phyloP scores from a whole-genome alignment of 2,113 vertebrate species.

The Percopsis transmontana region DNA sequence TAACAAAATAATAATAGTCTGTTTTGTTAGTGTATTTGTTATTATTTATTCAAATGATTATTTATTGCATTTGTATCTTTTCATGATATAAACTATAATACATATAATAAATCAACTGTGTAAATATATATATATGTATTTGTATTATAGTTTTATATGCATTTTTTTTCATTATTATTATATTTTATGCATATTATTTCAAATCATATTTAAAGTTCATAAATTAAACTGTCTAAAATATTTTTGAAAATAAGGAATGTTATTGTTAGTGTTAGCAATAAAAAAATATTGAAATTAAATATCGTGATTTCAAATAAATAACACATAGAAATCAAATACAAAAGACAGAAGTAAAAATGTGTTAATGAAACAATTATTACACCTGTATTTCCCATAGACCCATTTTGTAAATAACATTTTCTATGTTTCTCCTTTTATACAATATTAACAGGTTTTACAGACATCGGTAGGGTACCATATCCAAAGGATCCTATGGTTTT shows the following conservation, averaged over 20 bases:
- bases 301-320: neutral
- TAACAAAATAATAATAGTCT: too few relatives aligned
- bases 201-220: too few relatives aligned
- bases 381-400: slow-evolving; percentile 19
- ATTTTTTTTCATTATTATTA: too few relatives aligned
- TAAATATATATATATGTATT: too few relatives aligned
- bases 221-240: neutral
- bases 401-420: neutral
- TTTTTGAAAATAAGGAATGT: neutral
- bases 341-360: slow-evolving; percentile 17
- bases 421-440: slow-evolving; percentile 62
- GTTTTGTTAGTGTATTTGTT: too few relatives aligned
- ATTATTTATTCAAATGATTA: too few relatives aligned
- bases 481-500: slow-evolving; percentile 67
- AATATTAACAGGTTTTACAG: slow-evolving; percentile 78
- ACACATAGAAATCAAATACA: neutral
- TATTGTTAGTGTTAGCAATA: too few relatives aligned
- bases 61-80: too few relatives aligned
- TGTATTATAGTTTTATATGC: too few relatives aligned
- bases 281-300: neutral
- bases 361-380: slow-evolving; percentile 10
- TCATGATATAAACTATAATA: too few relatives aligned
- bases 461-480: slow-evolving; percentile 58
- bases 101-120: too few relatives aligned
- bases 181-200: neutral